Conservation (phyloP, 2,888 invertebrate species). For the Seira ritae region DNA sequence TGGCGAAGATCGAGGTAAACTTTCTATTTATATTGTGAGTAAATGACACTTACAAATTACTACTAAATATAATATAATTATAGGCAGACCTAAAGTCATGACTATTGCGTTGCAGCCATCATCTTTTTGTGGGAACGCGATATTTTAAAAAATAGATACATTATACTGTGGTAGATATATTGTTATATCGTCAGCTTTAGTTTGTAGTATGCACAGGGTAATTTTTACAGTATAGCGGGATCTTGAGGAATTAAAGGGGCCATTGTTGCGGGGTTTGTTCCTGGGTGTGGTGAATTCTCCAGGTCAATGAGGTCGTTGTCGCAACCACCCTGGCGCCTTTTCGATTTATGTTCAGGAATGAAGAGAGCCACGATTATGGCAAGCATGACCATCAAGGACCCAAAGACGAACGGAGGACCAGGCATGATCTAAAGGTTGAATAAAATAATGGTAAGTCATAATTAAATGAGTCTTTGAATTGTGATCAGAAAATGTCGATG, state of each 20-base stretch:
- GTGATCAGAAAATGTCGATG: neutral
- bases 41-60: conserved; percentile 53
- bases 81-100: conserved; percentile 63
- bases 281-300: conserved; percentile 68
- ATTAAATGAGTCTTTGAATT: conserved; percentile 38
- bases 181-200: conserved; percentile 46
- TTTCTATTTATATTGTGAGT: too few relatives aligned
- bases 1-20: too few relatives aligned
- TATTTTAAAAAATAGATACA: conserved; percentile 60
- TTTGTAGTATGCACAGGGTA: conserved; percentile 61
- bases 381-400: conserved; percentile 96
- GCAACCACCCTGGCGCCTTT: conserved; percentile 70
- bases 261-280: conserved; percentile 71
- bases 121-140: conserved; percentile 42
- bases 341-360: conserved; percentile 82
- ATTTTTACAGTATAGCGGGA: conserved; percentile 67
- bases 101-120: conserved; percentile 49
- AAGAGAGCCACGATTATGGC: conserved; percentile 95
- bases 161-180: conserved; percentile 20
- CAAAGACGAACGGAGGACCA: conserved; percentile 98
- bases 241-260: conserved; percentile 73
- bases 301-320: conserved; percentile 72
- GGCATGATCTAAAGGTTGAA: conserved; percentile 83
- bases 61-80: neutral
- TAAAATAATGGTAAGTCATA: conserved; percentile 14